These are phyloP conservation scores for Neomorphus geoffroyi DNA, from an alignment of 2,797 vertebrate species.

Conservation along the genomic window DNA sequence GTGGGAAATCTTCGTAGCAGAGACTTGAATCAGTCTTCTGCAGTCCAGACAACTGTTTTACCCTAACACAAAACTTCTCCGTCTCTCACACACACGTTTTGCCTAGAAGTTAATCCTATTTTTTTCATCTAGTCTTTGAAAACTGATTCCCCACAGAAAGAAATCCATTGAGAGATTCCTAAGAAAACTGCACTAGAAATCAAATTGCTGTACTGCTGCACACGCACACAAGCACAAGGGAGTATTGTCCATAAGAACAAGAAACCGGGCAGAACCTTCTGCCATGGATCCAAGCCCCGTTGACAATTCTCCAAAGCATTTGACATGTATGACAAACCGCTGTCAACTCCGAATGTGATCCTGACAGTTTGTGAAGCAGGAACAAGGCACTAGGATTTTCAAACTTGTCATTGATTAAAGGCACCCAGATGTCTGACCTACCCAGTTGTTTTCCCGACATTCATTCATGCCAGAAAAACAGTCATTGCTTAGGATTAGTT, in stretches of 20 bases:
- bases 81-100: not conserved
- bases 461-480: not conserved
- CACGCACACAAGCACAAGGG: accelerated
- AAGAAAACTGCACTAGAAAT: not conserved
- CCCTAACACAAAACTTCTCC: not conserved
- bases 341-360: not conserved
- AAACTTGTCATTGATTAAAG: not conserved
- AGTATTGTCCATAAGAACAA: not conserved
- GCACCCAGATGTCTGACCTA: too few relatives aligned
- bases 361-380: not conserved
- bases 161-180: not conserved
- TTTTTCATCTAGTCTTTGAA: not conserved
- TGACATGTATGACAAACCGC: accelerated
- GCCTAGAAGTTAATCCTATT: not conserved
- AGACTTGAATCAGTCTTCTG: not conserved
- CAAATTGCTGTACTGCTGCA: not conserved
- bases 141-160: not conserved
- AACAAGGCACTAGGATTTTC: not conserved
- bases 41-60: not conserved
- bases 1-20: not conserved
- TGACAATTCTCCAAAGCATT: not conserved
- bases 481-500: not conserved
- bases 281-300: not conserved
- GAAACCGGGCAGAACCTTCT: not conserved
- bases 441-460: not conserved